Evolutionary conservation across 2,888 invertebrate species (phyloP).

Genomic region (Conistra vaccinii): DNA sequence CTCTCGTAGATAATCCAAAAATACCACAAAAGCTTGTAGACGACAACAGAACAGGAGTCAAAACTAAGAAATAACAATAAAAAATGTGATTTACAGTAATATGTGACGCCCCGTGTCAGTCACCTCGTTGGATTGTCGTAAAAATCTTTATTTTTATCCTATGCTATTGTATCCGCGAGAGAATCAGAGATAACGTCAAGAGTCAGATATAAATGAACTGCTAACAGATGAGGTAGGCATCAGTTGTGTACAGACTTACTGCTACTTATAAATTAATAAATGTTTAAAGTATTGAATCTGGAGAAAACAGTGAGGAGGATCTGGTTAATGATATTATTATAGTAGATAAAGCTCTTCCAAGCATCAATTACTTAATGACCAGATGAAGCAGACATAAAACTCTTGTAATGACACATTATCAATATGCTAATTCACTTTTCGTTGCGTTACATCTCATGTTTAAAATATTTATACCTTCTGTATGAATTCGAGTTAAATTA

Average conservation of each 20-base stretch:
- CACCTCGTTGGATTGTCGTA: conserved; percentile 63
- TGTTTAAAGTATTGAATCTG: neutral
- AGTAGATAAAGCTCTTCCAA: neutral
- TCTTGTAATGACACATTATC: neutral
- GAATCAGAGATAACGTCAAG: conserved; percentile 42
- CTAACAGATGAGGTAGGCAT: neutral
- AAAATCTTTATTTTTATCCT: conserved; percentile 63
- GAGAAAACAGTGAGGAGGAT: neutral
- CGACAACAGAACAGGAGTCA: conserved; percentile 48
- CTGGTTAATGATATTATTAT: neutral
- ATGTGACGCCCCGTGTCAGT: conserved; percentile 57
- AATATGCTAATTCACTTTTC: neutral
- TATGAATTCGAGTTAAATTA: neutral
- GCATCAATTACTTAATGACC: neutral
- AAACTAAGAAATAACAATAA: conserved; percentile 64
- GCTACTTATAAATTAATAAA: neutral
- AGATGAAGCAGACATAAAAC: neutral
- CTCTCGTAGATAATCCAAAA: conserved; percentile 57
- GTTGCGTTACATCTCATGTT: neutral
- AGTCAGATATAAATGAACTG: conserved; percentile 21
- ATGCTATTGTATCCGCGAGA: conserved; percentile 53
- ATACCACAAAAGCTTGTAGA: conserved; percentile 53
- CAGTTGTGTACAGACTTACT: neutral
- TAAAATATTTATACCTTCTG: neutral
- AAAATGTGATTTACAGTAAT: conserved; percentile 60